A percentile compares a stretch with the other conserved stretches of the same genome.
Conservation (phyloP, 1,140 invertebrate species). For the Nebria ingens region DNA sequence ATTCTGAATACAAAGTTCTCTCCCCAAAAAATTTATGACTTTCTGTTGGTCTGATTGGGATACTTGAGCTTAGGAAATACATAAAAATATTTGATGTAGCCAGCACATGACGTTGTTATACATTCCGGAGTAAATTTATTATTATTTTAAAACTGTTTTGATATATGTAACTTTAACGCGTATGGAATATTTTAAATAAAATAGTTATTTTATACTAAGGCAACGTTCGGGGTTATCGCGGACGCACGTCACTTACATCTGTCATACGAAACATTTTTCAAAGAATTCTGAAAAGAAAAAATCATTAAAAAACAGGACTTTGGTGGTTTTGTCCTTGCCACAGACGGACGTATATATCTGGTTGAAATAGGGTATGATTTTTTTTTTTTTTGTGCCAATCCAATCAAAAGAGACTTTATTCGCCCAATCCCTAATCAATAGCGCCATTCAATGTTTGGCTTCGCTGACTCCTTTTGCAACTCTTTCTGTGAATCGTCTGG, state of each 20-base stretch:
- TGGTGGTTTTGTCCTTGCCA: background rate
- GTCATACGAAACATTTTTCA: background rate
- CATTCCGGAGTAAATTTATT: too few species aligned
- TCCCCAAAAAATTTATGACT: background rate
- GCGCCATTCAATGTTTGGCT: constrained; percentile 4
- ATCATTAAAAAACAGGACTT: background rate
- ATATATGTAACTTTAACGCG: too few species aligned
- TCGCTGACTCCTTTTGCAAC: constrained; percentile 3
- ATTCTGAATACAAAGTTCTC: background rate
- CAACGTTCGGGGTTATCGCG: too few species aligned
- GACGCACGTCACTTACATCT: too few species aligned
- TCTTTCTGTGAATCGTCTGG: background rate
- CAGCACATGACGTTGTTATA: too few species aligned
- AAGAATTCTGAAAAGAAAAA: background rate
- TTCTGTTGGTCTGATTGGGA: background rate
- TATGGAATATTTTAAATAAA: too few species aligned
- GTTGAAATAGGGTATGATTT: background rate
- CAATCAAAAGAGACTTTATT: constrained; percentile 5
- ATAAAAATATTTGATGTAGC: too few species aligned
- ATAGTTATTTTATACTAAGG: too few species aligned
- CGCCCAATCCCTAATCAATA: constrained; percentile 7
- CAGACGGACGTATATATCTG: background rate
- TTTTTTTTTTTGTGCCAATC: background rate
- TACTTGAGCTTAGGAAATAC: too few species aligned
- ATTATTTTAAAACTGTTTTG: too few species aligned